These are phyloP conservation scores for Ctenodactylus gundi DNA, from an alignment of 2,113 vertebrate species.

Conservation along the genomic window DNA sequence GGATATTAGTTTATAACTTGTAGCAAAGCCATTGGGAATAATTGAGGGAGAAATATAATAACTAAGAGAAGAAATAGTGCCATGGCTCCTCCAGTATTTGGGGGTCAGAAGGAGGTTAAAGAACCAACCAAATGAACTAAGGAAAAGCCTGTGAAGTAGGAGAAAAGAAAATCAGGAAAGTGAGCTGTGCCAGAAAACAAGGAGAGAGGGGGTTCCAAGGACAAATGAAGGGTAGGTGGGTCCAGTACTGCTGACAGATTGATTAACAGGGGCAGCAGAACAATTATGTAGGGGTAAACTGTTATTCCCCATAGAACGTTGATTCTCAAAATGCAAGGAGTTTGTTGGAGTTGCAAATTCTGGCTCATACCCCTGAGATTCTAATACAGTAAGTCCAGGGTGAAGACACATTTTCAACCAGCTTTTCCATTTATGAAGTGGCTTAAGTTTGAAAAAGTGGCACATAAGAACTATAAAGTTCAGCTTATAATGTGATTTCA, in stretches of 20 bases:
- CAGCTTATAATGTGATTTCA: neutral
- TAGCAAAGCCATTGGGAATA: neutral
- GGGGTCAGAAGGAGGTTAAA: neutral
- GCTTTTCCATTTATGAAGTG: neutral
- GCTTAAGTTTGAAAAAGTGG: neutral
- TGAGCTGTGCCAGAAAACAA: neutral
- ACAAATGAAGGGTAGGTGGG: neutral
- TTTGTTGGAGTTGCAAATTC: neutral
- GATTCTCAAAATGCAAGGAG: neutral
- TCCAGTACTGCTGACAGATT: neutral
- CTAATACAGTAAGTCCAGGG: neutral
- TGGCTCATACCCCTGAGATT: neutral
- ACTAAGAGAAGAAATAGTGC: neutral
- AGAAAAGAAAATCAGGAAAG: neutral
- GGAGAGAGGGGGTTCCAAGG: neutral
- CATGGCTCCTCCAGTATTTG: neutral
- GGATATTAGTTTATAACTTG: neutral
- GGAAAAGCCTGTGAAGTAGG: neutral
- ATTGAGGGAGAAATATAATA: neutral
- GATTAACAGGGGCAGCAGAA: no score
- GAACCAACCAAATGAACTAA: neutral
- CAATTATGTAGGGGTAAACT: neutral
- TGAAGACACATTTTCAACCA: neutral
- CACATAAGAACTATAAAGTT: neutral
- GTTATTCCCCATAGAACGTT: neutral